A percentile compares a stretch with the other conserved stretches of the same genome.
phyloP scores from a whole-genome alignment of 92 coral and sea anemone genomes.

The Chrysogorgia sp. region DNA sequence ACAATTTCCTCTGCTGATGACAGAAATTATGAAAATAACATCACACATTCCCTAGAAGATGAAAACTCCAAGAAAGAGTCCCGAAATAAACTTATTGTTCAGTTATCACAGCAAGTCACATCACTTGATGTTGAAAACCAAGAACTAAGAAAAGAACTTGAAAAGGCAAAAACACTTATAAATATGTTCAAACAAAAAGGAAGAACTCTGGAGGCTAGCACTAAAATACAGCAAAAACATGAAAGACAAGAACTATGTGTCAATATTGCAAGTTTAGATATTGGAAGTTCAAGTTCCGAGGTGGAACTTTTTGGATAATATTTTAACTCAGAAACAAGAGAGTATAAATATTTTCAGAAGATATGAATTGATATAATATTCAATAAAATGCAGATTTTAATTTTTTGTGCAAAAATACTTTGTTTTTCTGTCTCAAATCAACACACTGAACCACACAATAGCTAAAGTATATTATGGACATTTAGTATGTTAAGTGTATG shows the following conservation, averaged over 20 bases:
- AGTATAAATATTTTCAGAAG: no score
- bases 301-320: constrained; percentile 16
- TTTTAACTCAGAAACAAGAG: no score
- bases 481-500: no score
- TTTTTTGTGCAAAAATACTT: no score
- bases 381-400: no score
- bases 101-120: constrained; percentile 77
- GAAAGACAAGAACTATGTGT: constrained; percentile 23
- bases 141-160: constrained; percentile 62
- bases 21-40: not conserved
- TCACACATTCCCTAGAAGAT: not conserved
- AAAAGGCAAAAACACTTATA: constrained; percentile 61
- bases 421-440: no score
- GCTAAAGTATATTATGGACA: no score
- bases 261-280: constrained; percentile 19
- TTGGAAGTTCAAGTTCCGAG: not conserved
- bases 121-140: constrained; percentile 67
- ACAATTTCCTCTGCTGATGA: no score
- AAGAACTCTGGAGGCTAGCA: constrained; percentile 1
- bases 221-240: not conserved
- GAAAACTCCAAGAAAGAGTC: constrained; percentile 53
- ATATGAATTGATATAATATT: no score
- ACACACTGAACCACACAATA: no score
- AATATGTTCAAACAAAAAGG: constrained; percentile 55
- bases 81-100: constrained; percentile 67